Evolutionary conservation across 2,113 vertebrate species (phyloP), one percentile per base, ranked within the genome.

Genomic region (Zosterops borbonicus): DNA sequence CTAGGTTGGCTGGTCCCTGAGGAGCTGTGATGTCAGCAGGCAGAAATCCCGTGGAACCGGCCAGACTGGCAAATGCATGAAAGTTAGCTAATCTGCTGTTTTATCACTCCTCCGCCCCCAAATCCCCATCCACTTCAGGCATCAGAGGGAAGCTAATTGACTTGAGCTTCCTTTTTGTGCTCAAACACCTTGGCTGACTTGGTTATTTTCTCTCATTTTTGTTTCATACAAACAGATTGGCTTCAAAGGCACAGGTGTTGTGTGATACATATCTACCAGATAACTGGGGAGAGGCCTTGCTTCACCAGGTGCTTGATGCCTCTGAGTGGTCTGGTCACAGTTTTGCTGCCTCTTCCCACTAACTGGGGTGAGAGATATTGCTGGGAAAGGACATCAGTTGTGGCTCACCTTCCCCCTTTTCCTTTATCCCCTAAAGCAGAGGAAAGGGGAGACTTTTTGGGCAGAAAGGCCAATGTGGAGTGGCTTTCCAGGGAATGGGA

Each of bases 1-100:
- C 5, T 17, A 9, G 6, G 11, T 14, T 65, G 77, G 56, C 44
- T 52, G 60, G 47, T 74, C 55, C 68, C 39, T 42, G 68, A 86
- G 41, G 39, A 87, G 70, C 82, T 70, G 79, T 96, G 92, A 93
- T 91, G 87, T 94, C 94, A 95, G 83, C 83, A 91, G 70, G 22
- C 86, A 96, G 78, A 84, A 92, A 96, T 96, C 88, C 63, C 1
- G 93, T 35, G 24, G 50, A 75, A 92, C 96, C 49, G 21, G 96
- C 83, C 52, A 1, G 64, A 49, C 93, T 44, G 68, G 93, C 90
- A 81, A 37, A 64, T 52, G 76, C 69, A 80, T 37, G 60, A 50
- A 89, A 89, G 81, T 75, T 89, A 58, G 65, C 23, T 94, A 88
- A 93, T 83, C 83, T 86, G 55, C 46, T 55, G 37, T n/a, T 46